Evolutionary conservation across 30 jellyfish, hydroid and myxozoan species (phyloP).

Genomic region (Turritopsis dohrnii): DNA sequence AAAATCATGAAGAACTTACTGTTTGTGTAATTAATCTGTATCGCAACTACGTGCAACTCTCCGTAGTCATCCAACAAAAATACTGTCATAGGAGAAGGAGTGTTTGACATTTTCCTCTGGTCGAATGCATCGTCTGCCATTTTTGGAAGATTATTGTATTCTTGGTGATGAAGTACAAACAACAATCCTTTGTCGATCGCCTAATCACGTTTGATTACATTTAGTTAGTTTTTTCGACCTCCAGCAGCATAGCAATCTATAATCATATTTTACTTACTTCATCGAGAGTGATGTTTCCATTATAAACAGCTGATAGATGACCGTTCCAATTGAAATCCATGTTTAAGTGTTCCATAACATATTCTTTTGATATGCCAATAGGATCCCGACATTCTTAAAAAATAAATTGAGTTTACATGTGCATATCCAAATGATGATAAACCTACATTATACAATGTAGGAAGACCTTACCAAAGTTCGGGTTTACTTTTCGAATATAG

Average conservation of each 20-base stretch:
- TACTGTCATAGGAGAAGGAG: constrained; percentile 64
- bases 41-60: constrained; percentile 79
- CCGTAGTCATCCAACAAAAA: constrained; percentile 45
- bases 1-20: background rate
- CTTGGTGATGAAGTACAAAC: constrained; percentile 64
- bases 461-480: background rate
- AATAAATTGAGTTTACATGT: background rate
- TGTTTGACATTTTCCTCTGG: constrained; percentile 28
- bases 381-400: constrained; percentile 23
- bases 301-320: constrained; percentile 46
- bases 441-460: background rate
- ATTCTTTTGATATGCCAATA: constrained; percentile 49
- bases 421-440: background rate
- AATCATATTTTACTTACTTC: constrained; percentile 36
- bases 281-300: constrained; percentile 34
- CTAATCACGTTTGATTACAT: no score
- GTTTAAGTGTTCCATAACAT: constrained; percentile 36
- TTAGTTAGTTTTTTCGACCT: background rate
- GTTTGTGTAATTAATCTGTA: constrained; percentile 55
- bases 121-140: constrained; percentile 55
- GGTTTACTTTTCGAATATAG: constrained; percentile 56
- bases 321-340: constrained; percentile 54
- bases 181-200: constrained; percentile 48
- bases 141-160: constrained; percentile 48
- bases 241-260: background rate